These are phyloP conservation scores for Drosophila willistoni DNA, from an alignment of 1,140 invertebrate genomes.

Conservation along the genomic window DNA sequence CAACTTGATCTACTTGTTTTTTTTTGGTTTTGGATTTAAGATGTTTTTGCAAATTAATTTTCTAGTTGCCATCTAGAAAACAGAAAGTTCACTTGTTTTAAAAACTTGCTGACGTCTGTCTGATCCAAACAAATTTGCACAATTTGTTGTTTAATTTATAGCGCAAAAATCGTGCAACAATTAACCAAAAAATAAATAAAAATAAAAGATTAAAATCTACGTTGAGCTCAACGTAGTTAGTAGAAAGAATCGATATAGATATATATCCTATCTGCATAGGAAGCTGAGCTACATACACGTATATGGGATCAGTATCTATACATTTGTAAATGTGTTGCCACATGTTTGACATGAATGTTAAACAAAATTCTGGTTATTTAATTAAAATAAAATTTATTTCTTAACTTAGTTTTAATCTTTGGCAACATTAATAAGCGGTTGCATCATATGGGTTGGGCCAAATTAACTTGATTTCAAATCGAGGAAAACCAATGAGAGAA, in stretches of 20 bases:
- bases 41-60: conserved; percentile 32
- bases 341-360: conserved; percentile 11
- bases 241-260: conserved; percentile 18
- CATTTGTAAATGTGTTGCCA: conserved; percentile 6
- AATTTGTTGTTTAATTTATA: conserved; percentile 31
- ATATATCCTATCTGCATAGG: background rate
- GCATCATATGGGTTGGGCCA: conserved; percentile 7
- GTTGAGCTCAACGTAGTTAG: conserved; percentile 21
- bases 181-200: conserved; percentile 28
- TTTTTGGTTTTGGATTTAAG: background rate
- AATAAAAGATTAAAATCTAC: conserved; percentile 27
- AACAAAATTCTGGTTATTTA: conserved; percentile 10
- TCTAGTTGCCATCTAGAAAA: conserved; percentile 15
- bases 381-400: background rate
- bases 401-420: conserved; percentile 9
- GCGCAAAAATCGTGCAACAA: conserved; percentile 41
- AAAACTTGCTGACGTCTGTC: conserved; percentile 5
- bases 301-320: too few species aligned
- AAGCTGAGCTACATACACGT: background rate
- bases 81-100: conserved; percentile 23
- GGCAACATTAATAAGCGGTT: background rate
- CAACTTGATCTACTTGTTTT: conserved; percentile 12
- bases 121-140: conserved; percentile 14
- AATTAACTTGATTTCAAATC: too few species aligned
- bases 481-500: too few species aligned